These are phyloP conservation scores for Saimiri boliviensis DNA, from an alignment of 2,113 vertebrate species.

Conservation along the genomic window DNA sequence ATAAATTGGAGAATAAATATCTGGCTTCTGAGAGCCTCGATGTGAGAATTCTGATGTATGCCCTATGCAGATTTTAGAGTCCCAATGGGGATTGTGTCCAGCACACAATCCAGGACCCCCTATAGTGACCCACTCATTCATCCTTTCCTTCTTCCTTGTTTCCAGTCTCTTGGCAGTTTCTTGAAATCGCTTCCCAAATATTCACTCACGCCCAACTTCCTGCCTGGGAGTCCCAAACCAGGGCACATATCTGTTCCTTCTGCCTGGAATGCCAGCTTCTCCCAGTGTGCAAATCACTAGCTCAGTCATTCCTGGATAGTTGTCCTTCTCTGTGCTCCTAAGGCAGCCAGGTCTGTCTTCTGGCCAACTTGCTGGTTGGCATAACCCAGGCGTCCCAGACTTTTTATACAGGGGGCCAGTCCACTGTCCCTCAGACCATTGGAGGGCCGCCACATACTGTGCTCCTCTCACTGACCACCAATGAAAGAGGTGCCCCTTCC, in stretches of 20 bases:
- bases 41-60: background rate
- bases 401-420: too few relatives aligned
- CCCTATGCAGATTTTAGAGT: background rate
- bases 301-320: fast-evolving
- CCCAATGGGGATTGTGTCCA: background rate
- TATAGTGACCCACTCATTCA: background rate
- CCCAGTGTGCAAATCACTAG: too few relatives aligned
- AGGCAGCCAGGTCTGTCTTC: background rate
- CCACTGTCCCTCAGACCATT: too few relatives aligned
- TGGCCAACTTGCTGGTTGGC: background rate
- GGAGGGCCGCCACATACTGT: too few relatives aligned
- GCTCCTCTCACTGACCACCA: too few relatives aligned
- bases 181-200: background rate
- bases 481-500: too few relatives aligned
- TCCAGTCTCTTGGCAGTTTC: background rate
- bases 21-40: background rate
- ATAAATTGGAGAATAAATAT: background rate
- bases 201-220: background rate
- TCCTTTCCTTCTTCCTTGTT: background rate
- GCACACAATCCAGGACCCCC: too few relatives aligned
- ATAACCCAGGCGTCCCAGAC: too few relatives aligned
- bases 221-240: background rate
- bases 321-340: background rate
- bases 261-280: background rate
- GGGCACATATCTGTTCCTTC: background rate